Percentiles rank a stretch among this genome's conserved stretches.
These are phyloP conservation scores for Drosophila phalerata DNA, from an alignment of 2,888 invertebrate species.

Conservation along the genomic window DNA sequence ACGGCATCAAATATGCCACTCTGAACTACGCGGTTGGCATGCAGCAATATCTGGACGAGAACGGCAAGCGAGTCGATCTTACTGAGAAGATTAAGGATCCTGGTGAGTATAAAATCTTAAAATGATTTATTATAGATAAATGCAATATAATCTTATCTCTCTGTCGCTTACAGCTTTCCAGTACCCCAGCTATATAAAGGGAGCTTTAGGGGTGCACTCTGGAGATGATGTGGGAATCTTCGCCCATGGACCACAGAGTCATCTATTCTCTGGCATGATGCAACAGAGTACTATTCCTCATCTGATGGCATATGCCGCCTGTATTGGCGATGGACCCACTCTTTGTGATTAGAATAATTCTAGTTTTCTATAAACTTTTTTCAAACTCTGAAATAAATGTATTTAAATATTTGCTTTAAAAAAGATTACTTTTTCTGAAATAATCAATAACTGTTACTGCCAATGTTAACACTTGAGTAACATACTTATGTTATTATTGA, in stretches of 20 bases:
- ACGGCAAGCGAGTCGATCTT: constrained; percentile 67
- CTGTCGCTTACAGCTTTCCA: constrained; percentile 47
- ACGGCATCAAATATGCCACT: constrained; percentile 88
- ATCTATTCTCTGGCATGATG: constrained; percentile 91
- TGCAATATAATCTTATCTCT: not conserved
- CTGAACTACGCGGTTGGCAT: constrained; percentile 91
- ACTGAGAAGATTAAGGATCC: constrained; percentile 48
- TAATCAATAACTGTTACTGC: not conserved
- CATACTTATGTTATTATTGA: not conserved
- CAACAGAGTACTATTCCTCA: constrained; percentile 92
- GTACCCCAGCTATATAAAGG: constrained; percentile 86
- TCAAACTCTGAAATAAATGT: no score
- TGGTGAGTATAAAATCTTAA: constrained; percentile 26
- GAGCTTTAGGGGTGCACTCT: constrained; percentile 88
- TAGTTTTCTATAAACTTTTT: not conserved
- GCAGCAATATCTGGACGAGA: constrained; percentile 70
- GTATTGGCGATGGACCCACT: constrained; percentile 87
- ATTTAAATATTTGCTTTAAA: no score
- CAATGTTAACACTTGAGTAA: not conserved
- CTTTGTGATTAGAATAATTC: constrained; percentile 39
- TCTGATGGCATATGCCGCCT: constrained; percentile 89
- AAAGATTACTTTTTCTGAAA: not conserved
- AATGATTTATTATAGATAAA: not conserved
- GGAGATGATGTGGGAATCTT: constrained; percentile 93
- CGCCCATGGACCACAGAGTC: constrained; percentile 91